phyloP scores from a whole-genome alignment of 2,113 vertebrate genomes.

The Eublepharis macularius region DNA sequence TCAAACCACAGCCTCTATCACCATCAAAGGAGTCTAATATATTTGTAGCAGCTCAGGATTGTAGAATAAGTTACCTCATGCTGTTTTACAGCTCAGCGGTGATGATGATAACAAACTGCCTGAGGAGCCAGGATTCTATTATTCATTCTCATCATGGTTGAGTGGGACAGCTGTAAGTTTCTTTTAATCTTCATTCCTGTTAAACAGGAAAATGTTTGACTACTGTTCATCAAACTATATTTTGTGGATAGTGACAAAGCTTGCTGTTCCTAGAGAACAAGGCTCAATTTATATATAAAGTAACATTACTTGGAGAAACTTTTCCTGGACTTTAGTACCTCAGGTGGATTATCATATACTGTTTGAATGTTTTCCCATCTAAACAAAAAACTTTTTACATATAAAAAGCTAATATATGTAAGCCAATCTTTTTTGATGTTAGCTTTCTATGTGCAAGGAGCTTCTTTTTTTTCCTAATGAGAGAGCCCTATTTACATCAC shows the following conservation, averaged over 20 bases:
- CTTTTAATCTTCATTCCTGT: not conserved
- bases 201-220: not conserved
- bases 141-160: slow-evolving; percentile 18
- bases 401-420: not conserved
- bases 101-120: slow-evolving; percentile 20
- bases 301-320: not conserved
- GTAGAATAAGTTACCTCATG: not conserved
- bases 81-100: not conserved
- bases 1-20: not conserved
- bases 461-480: too few species aligned
- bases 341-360: not conserved
- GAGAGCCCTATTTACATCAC: too few species aligned
- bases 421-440: not conserved
- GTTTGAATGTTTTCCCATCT: not conserved
- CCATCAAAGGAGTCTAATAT: not conserved
- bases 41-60: not conserved
- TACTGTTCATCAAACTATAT: not conserved
- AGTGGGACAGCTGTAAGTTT: slow-evolving; percentile 11
- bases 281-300: not conserved
- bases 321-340: not conserved
- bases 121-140: slow-evolving; percentile 30
- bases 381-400: not conserved
- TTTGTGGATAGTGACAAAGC: not conserved
- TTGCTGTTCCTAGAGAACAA: not conserved
- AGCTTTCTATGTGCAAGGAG: not conserved